A percentile compares a stretch with the other conserved stretches of the same genome.
These are phyloP conservation scores for Tragelaphus buxtoni DNA, from an alignment of 2,113 vertebrate species.

Conservation along the genomic window DNA sequence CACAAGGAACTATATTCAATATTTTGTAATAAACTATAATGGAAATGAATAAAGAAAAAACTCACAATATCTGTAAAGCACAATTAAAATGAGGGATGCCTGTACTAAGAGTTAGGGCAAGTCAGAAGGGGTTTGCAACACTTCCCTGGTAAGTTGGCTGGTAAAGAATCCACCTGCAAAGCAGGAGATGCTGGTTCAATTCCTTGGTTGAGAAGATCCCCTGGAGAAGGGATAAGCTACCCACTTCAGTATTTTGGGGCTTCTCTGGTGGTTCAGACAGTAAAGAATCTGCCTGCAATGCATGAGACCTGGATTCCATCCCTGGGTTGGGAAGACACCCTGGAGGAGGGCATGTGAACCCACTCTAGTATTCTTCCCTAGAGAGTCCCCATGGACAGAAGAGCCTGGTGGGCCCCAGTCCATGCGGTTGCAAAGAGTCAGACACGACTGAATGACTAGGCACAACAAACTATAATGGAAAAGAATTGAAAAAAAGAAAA, in stretches of 20 bases:
- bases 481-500: background rate
- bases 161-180: background rate
- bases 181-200: background rate
- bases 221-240: background rate
- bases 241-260: background rate
- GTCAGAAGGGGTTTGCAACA: background rate
- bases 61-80: background rate
- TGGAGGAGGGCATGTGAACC: background rate
- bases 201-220: background rate
- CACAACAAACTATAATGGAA: background rate
- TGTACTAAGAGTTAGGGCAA: background rate
- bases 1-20: background rate
- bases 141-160: background rate
- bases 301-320: background rate
- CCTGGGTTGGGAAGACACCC: background rate
- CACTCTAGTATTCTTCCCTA: background rate
- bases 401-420: background rate
- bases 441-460: background rate
- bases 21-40: background rate
- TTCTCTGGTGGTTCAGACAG: background rate
- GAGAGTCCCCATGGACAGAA: background rate
- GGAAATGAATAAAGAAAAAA: background rate
- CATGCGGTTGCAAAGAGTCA: background rate
- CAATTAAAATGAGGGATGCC: background rate
- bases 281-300: background rate